Conservation (phyloP, 2,888 invertebrate species). For the Choristoneura rosaceana region DNA sequence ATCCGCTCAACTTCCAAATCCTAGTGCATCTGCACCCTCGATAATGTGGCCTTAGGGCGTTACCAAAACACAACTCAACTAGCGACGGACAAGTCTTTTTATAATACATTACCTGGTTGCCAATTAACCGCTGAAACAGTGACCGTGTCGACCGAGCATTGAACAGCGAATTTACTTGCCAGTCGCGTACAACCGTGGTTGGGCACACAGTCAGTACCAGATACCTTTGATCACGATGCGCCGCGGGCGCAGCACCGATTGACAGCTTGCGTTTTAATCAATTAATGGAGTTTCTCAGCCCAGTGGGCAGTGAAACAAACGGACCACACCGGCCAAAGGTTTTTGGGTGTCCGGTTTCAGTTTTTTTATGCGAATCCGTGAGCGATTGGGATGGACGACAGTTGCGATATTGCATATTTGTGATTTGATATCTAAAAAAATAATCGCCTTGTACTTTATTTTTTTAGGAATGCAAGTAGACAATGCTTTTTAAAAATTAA, state of each 20-base stretch:
- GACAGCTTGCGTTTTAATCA: slow-evolving; percentile 28
- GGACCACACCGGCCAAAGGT: slow-evolving; percentile 23
- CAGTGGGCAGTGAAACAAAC: slow-evolving; percentile 12
- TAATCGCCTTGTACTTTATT: too few species aligned
- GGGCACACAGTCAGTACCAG: not conserved
- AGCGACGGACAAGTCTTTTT: too few species aligned
- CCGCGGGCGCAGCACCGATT: slow-evolving; percentile 16
- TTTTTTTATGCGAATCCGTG: slow-evolving; percentile 2
- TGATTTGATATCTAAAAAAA: not conserved
- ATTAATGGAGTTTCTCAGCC: slow-evolving; percentile 13
- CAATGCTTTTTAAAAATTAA: too few species aligned
- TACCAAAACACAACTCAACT: too few species aligned
- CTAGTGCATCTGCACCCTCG: too few species aligned
- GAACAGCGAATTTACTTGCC: too few species aligned
- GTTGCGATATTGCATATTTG: not conserved
- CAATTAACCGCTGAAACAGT: too few species aligned
- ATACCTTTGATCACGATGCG: slow-evolving; percentile 14
- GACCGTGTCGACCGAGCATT: too few species aligned
- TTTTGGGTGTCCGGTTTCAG: slow-evolving; percentile 24
- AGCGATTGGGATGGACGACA: not conserved
- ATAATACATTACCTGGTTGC: too few species aligned
- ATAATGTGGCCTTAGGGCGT: too few species aligned
- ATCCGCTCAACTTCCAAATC: too few species aligned
- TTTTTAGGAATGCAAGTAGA: too few species aligned
- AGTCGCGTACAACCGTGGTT: not conserved